These are phyloP conservation scores for Megalopta genalis DNA, from an alignment of 1,140 invertebrate genomes.

Conservation along the genomic window DNA sequence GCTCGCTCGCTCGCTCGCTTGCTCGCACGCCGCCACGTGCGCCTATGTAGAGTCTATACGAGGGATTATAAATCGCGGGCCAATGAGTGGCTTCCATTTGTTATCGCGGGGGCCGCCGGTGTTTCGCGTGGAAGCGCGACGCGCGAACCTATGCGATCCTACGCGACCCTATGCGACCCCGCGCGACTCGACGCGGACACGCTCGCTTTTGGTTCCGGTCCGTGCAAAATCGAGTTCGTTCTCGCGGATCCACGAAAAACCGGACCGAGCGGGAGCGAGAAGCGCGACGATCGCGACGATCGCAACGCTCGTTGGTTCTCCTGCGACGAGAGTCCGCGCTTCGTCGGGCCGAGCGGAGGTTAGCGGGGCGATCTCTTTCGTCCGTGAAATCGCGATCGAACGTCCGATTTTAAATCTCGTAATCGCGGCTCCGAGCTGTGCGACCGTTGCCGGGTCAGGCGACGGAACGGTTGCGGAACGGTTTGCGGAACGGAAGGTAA, in stretches of 20 bases:
- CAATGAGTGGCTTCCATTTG: constrained; percentile 78
- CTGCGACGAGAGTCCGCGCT: constrained; percentile 18
- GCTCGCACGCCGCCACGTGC: constrained; percentile 20
- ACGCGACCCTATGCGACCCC: no score
- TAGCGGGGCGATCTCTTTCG: neutral
- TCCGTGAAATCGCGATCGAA: neutral
- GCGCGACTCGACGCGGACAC: no score
- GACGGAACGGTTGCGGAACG: neutral
- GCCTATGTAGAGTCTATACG: constrained; percentile 42
- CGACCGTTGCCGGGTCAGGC: no score
- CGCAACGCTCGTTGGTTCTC: neutral
- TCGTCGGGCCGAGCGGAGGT: constrained; percentile 21
- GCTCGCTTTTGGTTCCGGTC: no score
- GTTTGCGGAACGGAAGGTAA: neutral
- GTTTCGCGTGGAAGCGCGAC: constrained; percentile 20
- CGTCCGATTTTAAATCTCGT: no score
- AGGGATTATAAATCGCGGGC: constrained; percentile 76
- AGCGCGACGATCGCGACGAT: no score
- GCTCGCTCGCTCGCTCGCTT: constrained; percentile 22
- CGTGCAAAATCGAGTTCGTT: no score
- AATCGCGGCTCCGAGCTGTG: no score
- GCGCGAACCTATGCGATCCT: no score
- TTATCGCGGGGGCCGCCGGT: constrained; percentile 72
- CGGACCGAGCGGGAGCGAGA: no score
- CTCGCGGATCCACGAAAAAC: no score